Conservation (phyloP, 1,140 invertebrate genomes). For the Calycopis cecrops region DNA sequence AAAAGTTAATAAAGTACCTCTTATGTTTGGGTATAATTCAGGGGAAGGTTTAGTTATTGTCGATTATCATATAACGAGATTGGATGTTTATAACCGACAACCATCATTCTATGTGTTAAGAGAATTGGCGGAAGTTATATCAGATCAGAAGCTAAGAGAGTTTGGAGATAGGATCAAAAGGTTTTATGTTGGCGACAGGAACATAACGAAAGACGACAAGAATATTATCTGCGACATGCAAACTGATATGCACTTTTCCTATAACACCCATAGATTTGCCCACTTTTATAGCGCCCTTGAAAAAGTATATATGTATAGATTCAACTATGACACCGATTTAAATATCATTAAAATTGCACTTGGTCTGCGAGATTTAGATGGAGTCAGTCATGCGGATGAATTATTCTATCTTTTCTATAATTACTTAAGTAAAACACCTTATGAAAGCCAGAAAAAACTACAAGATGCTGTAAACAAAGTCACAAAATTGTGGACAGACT, state of each 20-base stretch:
- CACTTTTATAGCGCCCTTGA: conserved; percentile 32
- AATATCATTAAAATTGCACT: conserved; percentile 41
- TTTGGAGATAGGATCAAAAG: conserved; percentile 51
- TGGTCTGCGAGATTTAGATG: conserved; percentile 41
- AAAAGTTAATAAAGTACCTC: conserved; percentile 73
- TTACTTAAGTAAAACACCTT: conserved; percentile 46
- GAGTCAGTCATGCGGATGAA: conserved; percentile 78
- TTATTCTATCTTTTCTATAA: conserved; percentile 77
- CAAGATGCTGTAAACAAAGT: conserved; percentile 52
- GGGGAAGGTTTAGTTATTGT: conserved; percentile 74
- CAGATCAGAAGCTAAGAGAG: conserved; percentile 31
- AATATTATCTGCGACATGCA: conserved; percentile 45
- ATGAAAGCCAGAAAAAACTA: conserved; percentile 40
- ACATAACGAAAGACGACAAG: conserved; percentile 41
- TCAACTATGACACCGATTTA: conserved; percentile 55
- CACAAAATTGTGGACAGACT: conserved; percentile 80
- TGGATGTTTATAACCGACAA: conserved; percentile 37
- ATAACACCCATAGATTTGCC: conserved; percentile 56
- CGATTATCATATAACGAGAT: conserved; percentile 32
- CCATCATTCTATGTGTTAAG: conserved; percentile 47
- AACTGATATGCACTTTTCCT: conserved; percentile 61
- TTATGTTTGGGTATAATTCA: conserved; percentile 76
- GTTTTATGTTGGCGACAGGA: conserved; percentile 66
- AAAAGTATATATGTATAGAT: conserved; percentile 69
- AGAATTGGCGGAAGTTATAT: conserved; percentile 29